Base-by-base conservation (phyloP, 1,140 invertebrate species). In the Zophobas atratus region DNA sequence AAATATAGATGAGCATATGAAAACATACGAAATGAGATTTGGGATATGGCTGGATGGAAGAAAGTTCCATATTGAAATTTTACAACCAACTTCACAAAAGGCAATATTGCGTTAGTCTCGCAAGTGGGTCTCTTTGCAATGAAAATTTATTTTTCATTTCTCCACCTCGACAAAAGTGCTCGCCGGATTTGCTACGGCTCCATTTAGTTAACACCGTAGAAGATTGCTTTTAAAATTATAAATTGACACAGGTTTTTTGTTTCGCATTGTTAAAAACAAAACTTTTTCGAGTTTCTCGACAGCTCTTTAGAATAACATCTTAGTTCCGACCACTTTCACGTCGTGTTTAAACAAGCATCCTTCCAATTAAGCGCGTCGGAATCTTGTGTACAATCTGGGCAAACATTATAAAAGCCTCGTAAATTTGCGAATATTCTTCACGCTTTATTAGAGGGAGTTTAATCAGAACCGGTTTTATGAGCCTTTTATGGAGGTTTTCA, bases 21-120 rank as follows among this genome's bases (percentile, higher is more conserved):
- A 67, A 67, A 67, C 60, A 67, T 43, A 41, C 60, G 33, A 67
- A 32, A 67, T 67, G 60, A 67, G 60, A 67, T 67, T 67, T 67
- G 6, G 60, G 38, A 67, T 67, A 46, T 46, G 60, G 38, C 39
- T 33, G 60, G 38, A 67, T 39, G 8, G 2, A 20, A 6, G 39
- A 60, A 60, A 67, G 60, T 67, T 43, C 39, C n/a, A 67, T 67
- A 72, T 73, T 73, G 71, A 73, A 73, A 73, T 73, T 73, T 73
- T 55, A 73, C 71, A 73, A 43, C 36, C 71, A 55, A 56, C 51
- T 73, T 73, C 71, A 55, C 71, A 72, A 53, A 67, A 67, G 60
- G 38, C 43, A 67, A 67, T 43, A 63, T 63, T 57, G 55, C 55
- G 55, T 57, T 57, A 57, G 33, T 33, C 32, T 63, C 49, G 49